Percentiles rank a stretch among this genome's conserved stretches.
phyloP scores from a whole-genome alignment of 1,140 invertebrate species.

The Odontomachus brunneus region DNA sequence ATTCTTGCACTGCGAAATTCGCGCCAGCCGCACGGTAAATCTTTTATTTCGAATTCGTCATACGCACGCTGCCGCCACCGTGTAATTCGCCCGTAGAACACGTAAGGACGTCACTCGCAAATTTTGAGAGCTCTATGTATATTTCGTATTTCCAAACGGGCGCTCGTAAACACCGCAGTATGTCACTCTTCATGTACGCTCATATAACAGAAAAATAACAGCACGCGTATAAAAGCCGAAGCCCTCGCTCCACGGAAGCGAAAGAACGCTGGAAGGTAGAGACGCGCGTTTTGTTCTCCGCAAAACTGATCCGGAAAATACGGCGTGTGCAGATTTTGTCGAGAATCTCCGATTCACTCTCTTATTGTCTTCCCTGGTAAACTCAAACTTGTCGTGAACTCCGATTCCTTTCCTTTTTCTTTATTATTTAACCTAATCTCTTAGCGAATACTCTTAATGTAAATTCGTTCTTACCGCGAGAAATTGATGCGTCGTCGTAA shows the following conservation, averaged over 20 bases:
- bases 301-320: background rate
- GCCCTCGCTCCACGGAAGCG: conserved; percentile 21
- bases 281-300: background rate
- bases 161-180: conserved; percentile 67
- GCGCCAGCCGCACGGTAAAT: conserved; percentile 22
- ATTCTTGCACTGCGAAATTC: conserved; percentile 17
- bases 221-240: conserved; percentile 51
- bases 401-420: background rate
- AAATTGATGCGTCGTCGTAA: too few species aligned
- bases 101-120: conserved; percentile 19
- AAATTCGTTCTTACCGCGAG: too few species aligned
- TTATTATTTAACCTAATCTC: background rate
- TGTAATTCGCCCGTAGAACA: background rate
- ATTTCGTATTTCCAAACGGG: conserved; percentile 45
- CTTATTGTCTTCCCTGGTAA: background rate
- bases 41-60: conserved; percentile 33
- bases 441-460: too few species aligned
- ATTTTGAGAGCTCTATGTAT: conserved; percentile 61
- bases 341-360: background rate
- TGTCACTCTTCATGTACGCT: conserved; percentile 61
- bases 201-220: conserved; percentile 71
- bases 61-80: background rate
- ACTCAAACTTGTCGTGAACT: background rate
- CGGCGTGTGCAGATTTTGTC: background rate
- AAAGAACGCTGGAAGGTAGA: background rate